Conservation (phyloP, 1,140 invertebrate species). For the Leguminivora glycinivorella region DNA sequence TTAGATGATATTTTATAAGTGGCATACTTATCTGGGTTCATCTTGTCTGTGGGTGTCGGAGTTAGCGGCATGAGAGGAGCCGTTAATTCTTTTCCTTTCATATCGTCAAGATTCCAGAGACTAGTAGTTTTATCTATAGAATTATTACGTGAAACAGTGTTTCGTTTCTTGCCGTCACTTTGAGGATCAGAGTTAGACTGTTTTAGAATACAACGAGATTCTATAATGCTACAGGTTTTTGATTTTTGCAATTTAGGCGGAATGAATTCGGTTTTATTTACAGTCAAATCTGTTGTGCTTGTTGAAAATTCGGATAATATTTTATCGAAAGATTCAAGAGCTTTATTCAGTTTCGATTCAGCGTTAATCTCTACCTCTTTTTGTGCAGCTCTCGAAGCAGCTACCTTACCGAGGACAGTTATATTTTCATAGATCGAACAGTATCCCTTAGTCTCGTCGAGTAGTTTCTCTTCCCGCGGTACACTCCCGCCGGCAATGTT, state of each 20-base stretch:
- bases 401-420: conserved; percentile 64
- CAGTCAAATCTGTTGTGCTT: conserved; percentile 49
- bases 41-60: conserved; percentile 59
- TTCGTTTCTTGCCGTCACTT: conserved; percentile 51
- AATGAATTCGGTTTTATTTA: conserved; percentile 55
- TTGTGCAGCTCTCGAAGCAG: conserved; percentile 34
- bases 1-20: conserved; percentile 77
- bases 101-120: conserved; percentile 78
- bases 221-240: conserved; percentile 82
- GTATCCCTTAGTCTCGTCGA: conserved; percentile 69
- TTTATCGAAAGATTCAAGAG: conserved; percentile 83
- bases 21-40: conserved; percentile 73
- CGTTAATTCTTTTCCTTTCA: conserved; percentile 74
- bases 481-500: conserved; percentile 49
- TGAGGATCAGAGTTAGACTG: conserved; percentile 71
- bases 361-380: conserved; percentile 37
- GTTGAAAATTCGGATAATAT: conserved; percentile 79
- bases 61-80: conserved; percentile 65
- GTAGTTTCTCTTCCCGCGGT: conserved; percentile 48
- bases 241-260: conserved; percentile 81
- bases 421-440: conserved; percentile 73
- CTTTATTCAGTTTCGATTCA: conserved; percentile 81
- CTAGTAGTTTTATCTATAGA: conserved; percentile 78
- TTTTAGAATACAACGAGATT: conserved; percentile 81
- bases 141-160: conserved; percentile 65